These are phyloP conservation scores for Penaeus indicus DNA, from an alignment of 1,140 invertebrate species.

Conservation along the genomic window DNA sequence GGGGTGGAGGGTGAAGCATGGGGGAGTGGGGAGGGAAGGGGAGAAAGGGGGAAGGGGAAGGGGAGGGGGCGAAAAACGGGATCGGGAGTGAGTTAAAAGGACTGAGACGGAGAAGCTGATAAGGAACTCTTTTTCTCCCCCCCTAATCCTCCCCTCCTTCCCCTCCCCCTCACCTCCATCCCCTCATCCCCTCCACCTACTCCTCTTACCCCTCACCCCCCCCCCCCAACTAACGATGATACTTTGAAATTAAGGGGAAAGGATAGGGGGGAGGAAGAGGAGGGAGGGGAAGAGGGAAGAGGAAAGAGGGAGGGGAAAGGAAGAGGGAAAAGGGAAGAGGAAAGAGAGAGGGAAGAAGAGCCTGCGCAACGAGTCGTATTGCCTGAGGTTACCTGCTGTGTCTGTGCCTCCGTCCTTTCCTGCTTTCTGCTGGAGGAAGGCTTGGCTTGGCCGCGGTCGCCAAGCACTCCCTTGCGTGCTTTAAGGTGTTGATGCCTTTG, in stretches of 20 bases:
- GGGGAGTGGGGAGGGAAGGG: background rate
- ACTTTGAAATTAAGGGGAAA: background rate
- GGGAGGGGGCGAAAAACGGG: background rate
- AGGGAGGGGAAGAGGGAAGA: background rate
- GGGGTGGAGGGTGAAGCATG: background rate
- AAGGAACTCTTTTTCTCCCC: background rate
- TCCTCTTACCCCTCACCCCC: background rate
- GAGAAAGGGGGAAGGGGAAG: background rate
- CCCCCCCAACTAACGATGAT: too few relatives aligned
- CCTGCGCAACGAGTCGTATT: too few relatives aligned
- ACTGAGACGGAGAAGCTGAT: background rate
- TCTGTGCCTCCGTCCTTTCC: too few relatives aligned
- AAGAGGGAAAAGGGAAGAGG: background rate
- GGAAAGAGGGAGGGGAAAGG: background rate
- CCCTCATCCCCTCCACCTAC: background rate
- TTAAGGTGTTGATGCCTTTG: too few relatives aligned
- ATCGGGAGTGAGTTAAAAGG: background rate
- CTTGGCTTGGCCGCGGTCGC: too few relatives aligned
- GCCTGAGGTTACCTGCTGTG: too few relatives aligned
- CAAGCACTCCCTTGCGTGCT: too few relatives aligned
- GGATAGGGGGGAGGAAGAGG: background rate
- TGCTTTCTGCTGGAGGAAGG: too few relatives aligned
- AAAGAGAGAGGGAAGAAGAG: background rate
- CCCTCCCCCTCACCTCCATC: background rate
- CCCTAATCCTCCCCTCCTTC: background rate